Conservation (phyloP, 2,888 invertebrate species). For the Meiosimyza decipiens region DNA sequence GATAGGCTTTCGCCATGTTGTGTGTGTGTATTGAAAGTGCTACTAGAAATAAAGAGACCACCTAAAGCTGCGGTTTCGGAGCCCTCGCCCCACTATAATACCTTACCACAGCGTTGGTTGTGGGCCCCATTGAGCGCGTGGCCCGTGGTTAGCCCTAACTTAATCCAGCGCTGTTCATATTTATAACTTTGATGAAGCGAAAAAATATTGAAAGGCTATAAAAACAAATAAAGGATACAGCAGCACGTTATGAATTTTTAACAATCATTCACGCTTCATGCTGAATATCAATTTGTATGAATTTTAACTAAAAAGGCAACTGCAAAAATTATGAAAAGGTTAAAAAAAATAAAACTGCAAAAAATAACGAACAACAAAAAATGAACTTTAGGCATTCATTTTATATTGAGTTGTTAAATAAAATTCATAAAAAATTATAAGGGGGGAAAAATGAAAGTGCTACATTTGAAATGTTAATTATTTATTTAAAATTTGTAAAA, state of each 20-base stretch:
- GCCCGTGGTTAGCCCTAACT: no score
- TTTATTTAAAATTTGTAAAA: no score
- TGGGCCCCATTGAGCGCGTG: no score
- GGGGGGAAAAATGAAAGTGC: no score
- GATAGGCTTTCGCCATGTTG: no score
- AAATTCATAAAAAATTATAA: slow-evolving; percentile 16
- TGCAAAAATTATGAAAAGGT: background rate
- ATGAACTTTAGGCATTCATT: slow-evolving; percentile 3
- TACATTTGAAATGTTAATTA: no score
- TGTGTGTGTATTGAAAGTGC: no score
- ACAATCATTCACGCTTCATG: slow-evolving; percentile 39
- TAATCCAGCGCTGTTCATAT: background rate
- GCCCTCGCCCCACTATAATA: no score
- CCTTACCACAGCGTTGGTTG: no score
- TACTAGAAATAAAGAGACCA: no score
- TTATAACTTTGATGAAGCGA: no score
- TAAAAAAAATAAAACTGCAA: slow-evolving; percentile 1
- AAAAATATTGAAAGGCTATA: background rate
- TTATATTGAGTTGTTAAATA: slow-evolving; percentile 32
- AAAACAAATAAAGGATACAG: slow-evolving; percentile 26
- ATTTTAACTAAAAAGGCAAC: slow-evolving; percentile 12
- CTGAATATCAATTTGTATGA: slow-evolving; percentile 39
- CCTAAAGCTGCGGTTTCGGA: no score
- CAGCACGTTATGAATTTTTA: slow-evolving; percentile 39
- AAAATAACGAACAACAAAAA: background rate